Base-by-base conservation (phyloP, 1,140 invertebrate species). In the Drosophila bocqueti region DNA sequence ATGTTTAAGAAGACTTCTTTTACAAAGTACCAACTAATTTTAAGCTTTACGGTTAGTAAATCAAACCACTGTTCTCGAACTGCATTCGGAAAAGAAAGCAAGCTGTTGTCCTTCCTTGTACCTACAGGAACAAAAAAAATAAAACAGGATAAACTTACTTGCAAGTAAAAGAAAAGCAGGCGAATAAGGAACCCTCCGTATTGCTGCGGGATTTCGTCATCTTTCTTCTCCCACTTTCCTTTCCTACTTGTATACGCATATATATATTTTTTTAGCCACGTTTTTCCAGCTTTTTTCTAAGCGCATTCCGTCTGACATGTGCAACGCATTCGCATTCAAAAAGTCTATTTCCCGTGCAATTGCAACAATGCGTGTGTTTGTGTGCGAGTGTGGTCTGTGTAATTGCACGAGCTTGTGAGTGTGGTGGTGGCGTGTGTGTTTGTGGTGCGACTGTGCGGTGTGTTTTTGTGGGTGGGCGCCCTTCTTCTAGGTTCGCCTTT, bases 271-370 rank as follows among this genome's bases (percentile, higher is more conserved):
- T 40, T 38, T 68, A 38, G 31, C 57, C 21, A 69, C 49, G 38
- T 61, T 76, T 60, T 65, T 65, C 59, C 29, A 18, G 47, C 57
- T 68, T 69, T 85, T 90, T 85, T 90, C 81, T 79, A 90, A 90
- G 72, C 85, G 67, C 83, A 67, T 87, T 76, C 71, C 83, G 59
- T 77, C 65, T 81, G 85, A 82, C 85, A 90, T 90, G 85, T 90
- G 85, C 85, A 82, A 90, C 81, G 85, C 81, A 85, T 90, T 90
- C 81, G 81, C 82, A 90, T 90, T 90, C 85, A 85, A 85, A 90
- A 90, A 90, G 85, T 90, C 84, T 89, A 89, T 89, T 89, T 89
- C 81, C 84, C 85, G 81, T 90, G 85, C 85, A 87, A 89, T 90
- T 87, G 84, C 84, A 89, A 87, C 84, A 89, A 87, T 84, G 85